A percentile compares a stretch with the other conserved stretches of the same genome.
Evolutionary conservation across 2,113 vertebrate species (phyloP).

Genomic region (Cricetomys ansorgei): DNA sequence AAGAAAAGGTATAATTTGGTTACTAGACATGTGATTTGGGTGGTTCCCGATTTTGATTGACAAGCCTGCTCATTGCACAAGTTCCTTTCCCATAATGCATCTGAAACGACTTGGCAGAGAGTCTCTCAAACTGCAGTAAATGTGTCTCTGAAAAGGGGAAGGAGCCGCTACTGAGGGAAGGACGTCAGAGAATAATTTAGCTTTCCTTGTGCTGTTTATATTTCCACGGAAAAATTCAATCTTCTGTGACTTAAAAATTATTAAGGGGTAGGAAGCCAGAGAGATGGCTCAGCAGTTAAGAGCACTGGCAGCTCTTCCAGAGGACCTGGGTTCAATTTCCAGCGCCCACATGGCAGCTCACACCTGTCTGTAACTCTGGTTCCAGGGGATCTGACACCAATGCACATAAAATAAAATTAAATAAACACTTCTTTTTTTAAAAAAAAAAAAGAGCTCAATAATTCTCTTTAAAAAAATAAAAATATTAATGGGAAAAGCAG

Average conservation of each 20-base stretch:
- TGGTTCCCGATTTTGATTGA: background rate
- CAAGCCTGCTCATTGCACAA: background rate
- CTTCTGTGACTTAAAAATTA: background rate
- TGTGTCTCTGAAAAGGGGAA: background rate
- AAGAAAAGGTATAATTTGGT: background rate
- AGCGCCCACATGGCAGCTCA: no score
- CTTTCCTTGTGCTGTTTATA: background rate
- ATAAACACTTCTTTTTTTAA: no score
- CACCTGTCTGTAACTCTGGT: no score
- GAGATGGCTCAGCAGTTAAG: no score
- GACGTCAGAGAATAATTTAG: background rate
- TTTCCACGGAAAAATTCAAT: background rate
- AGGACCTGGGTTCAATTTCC: no score
- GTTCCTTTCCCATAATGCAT: background rate
- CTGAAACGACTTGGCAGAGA: no score
- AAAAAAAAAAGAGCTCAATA: no score
- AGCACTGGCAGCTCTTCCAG: no score
- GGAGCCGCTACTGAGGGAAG: accelerated
- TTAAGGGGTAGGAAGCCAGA: no score
- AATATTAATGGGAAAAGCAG: background rate
- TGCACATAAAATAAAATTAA: no score
- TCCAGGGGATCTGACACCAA: no score
- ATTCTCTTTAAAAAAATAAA: no score
- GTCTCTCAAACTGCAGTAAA: background rate
- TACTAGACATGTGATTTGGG: background rate